Percentiles rank a stretch among this genome's conserved stretches.
phyloP scores from a whole-genome alignment of 30 jellyfish, hydroid and myxozoan genomes.

The Haliclystus octoradiatus region DNA sequence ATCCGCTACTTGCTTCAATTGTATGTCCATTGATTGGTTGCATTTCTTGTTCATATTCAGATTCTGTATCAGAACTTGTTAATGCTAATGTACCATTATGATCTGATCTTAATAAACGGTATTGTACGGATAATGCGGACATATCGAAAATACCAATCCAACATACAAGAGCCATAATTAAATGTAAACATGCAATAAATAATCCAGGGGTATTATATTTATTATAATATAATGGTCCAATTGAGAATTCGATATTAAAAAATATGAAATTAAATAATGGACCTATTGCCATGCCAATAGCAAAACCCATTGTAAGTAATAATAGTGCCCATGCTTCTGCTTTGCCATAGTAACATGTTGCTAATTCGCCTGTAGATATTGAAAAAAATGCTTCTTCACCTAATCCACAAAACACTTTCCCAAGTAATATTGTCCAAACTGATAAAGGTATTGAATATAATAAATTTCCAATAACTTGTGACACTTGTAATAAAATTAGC shows the following conservation, averaged over 20 bases:
- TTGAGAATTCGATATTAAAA: not conserved
- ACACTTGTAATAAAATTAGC: not conserved
- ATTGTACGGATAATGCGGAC: not conserved
- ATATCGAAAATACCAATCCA: not conserved
- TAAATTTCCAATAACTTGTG: not conserved
- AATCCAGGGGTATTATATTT: not conserved
- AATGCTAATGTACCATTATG: not conserved
- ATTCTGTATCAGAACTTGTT: not conserved
- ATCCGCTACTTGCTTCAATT: not conserved
- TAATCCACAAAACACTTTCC: not conserved
- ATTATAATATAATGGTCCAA: not conserved
- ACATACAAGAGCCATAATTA: not conserved
- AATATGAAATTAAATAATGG: not conserved
- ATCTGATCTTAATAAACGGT: not conserved
- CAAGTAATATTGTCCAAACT: not conserved
- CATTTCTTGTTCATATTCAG: not conserved
- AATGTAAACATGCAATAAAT: not conserved
- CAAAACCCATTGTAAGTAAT: not conserved
- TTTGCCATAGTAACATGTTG: constrained; percentile 1
- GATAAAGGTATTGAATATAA: not conserved
- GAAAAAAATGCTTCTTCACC: not conserved
- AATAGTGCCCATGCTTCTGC: not conserved
- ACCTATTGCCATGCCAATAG: not conserved
- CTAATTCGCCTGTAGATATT: not conserved
- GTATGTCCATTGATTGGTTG: not conserved